Base-by-base conservation (phyloP, 2,888 invertebrate genomes). In the Carpatolechia fugitivella region DNA sequence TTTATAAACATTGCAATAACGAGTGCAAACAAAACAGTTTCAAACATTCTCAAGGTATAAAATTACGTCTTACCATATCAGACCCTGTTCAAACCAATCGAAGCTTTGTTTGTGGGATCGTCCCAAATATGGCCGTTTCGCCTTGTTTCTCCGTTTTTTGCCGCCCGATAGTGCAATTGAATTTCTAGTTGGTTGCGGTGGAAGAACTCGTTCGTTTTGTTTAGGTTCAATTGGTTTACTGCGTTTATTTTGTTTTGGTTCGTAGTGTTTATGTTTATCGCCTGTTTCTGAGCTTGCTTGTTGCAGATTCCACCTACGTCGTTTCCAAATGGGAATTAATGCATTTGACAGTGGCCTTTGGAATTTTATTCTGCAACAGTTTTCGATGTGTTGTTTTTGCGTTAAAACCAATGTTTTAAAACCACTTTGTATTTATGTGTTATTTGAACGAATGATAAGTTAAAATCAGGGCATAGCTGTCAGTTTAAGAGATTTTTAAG, bases 101-200 rank as follows among this genome's bases (percentile, higher is more conserved):
- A 66, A 63, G 72, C 71, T 76, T 77, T 80, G 76, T 78, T 78
- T 77, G 72, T 60, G 63, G 62, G 55, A 40, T 53, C 35, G 58
- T 59, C 64, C 78, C 73, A 71, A 76, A 81, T 78, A 78, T 77
- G 73, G 74, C 11, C 16, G 40, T 20, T 44, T 36, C 30, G 35
- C 49, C 44, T 44, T 54, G 55, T 52, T 53, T 44, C 52, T 56
- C 38, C 48, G 30, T 47, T 56, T 60, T 58, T 59, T 61, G 57
- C 56, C 51, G 49, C 31, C 18, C 14, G 44, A 50, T 29, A 56
- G 50, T 56, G 60, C 60, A 60, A 60, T 66, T 62, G 58, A 66
- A 60, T 64, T 66, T 56, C 58, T 62, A 57, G 62, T 60, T 55
- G 56, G 59, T 57, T 57, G 41, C 55, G 55, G 54, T 49, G 29